Evolutionary conservation across 2,888 invertebrate genomes (phyloP).

Genomic region (Thymelicus sylvestris): DNA sequence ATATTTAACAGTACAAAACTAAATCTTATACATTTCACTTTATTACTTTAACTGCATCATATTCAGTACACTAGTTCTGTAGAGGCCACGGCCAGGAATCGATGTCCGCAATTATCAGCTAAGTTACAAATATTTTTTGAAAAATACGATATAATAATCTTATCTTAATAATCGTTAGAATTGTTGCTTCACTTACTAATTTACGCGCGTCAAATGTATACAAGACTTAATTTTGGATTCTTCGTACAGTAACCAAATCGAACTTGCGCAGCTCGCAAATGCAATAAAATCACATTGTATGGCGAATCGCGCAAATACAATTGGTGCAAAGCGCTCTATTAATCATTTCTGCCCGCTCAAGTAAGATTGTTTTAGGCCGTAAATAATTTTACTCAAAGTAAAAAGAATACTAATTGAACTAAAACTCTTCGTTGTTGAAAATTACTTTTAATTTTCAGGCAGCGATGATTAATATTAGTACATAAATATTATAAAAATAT

Average conservation of each 20-base stretch:
- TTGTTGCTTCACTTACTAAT: not conserved
- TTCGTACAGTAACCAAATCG: not conserved
- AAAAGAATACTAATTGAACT: not conserved
- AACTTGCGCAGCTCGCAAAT: constrained; percentile 7
- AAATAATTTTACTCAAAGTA: constrained; percentile 1
- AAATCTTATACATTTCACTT: constrained; percentile 13
- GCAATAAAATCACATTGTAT: not conserved
- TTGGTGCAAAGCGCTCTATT: not conserved
- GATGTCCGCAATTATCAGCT: not conserved
- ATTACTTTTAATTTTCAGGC: not conserved
- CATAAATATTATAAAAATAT: constrained; percentile 31
- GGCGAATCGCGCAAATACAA: constrained; percentile 11
- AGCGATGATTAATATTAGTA: constrained; percentile 1
- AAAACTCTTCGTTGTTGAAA: not conserved
- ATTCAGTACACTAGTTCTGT: constrained; percentile 10
- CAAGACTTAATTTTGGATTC: constrained; percentile 14
- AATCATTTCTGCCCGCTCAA: not conserved
- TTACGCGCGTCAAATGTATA: not conserved
- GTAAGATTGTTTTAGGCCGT: constrained; percentile 4
- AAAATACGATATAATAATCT: constrained; percentile 6
- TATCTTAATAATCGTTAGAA: constrained; percentile 1
- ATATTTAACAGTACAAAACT: constrained; percentile 12
- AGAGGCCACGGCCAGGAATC: not conserved
- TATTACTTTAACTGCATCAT: not conserved
- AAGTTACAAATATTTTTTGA: not conserved